These are phyloP conservation scores for Pseudomyrmex flavicornis DNA, from an alignment of 1,140 invertebrate genomes.

Conservation along the genomic window DNA sequence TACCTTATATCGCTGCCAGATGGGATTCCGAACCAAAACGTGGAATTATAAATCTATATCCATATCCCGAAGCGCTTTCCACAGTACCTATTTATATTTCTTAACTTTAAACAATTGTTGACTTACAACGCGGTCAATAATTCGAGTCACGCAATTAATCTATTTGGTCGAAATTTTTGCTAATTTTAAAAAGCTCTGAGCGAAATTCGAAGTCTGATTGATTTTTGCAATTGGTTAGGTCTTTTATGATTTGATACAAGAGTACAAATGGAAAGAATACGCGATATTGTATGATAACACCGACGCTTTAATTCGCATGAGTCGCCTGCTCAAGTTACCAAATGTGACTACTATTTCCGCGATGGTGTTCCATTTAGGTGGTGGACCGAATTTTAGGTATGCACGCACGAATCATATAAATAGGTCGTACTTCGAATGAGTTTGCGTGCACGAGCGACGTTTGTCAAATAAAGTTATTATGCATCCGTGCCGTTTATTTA, in stretches of 20 bases:
- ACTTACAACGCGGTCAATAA: neutral
- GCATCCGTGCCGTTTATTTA: conserved; percentile 43
- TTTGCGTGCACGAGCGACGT: conserved; percentile 12
- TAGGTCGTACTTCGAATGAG: conserved; percentile 20
- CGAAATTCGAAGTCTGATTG: neutral
- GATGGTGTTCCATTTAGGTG: conserved; percentile 86
- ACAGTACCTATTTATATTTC: conserved; percentile 78
- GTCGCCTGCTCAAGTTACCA: conserved; percentile 91
- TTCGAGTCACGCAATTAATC: neutral
- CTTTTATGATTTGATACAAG: conserved; percentile 90
- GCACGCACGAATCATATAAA: conserved; percentile 17
- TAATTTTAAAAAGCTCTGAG: too few species aligned
- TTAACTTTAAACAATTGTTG: neutral
- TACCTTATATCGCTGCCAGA: conserved; percentile 93
- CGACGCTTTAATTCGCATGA: conserved; percentile 91
- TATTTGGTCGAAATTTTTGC: neutral
- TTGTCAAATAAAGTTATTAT: conserved; percentile 54
- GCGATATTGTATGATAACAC: conserved; percentile 94
- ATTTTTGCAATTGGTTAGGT: conserved; percentile 81
- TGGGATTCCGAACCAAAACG: conserved; percentile 88
- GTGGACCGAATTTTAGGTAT: conserved; percentile 85
- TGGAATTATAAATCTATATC: conserved; percentile 92
- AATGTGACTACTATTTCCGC: conserved; percentile 82
- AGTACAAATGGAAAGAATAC: conserved; percentile 93
- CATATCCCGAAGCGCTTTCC: conserved; percentile 90